phyloP scores from a whole-genome alignment of 2,113 vertebrate species.

The Zapornia atra region DNA sequence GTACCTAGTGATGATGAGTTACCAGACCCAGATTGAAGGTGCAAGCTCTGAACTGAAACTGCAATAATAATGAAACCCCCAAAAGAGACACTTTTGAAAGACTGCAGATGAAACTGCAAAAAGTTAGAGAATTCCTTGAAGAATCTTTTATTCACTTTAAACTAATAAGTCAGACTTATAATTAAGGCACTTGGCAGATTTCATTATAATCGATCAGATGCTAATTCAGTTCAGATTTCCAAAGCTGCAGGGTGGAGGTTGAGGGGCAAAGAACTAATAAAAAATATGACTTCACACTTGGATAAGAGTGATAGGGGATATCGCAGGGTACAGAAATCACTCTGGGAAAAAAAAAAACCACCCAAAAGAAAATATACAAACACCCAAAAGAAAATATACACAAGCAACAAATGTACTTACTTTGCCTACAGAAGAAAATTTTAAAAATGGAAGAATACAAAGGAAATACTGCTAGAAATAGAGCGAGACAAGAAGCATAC shows the following conservation, averaged over 20 bases:
- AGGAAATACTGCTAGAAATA: background rate
- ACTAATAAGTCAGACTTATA: constrained; percentile 13
- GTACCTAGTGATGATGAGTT: background rate
- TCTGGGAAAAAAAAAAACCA: background rate
- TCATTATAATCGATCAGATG: constrained; percentile 10
- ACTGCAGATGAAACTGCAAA: background rate
- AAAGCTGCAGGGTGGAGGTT: background rate
- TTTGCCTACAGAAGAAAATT: background rate
- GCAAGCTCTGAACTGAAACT: background rate
- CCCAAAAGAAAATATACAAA: background rate
- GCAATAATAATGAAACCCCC: background rate
- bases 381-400: background rate
- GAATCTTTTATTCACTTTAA: constrained; percentile 5
- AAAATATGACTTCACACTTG: background rate
- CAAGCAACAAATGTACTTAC: background rate
- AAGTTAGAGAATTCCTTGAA: background rate
- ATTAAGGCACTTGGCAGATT: constrained; percentile 29
- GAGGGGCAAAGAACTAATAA: background rate
- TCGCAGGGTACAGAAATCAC: background rate
- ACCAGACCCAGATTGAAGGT: background rate
- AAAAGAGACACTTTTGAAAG: background rate
- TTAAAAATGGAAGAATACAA: background rate
- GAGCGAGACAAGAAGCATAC: background rate
- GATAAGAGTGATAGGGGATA: background rate
- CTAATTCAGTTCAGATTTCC: background rate